Base-by-base conservation (phyloP, 2,888 invertebrate species). In the Zhuqinia jingwanae region DNA sequence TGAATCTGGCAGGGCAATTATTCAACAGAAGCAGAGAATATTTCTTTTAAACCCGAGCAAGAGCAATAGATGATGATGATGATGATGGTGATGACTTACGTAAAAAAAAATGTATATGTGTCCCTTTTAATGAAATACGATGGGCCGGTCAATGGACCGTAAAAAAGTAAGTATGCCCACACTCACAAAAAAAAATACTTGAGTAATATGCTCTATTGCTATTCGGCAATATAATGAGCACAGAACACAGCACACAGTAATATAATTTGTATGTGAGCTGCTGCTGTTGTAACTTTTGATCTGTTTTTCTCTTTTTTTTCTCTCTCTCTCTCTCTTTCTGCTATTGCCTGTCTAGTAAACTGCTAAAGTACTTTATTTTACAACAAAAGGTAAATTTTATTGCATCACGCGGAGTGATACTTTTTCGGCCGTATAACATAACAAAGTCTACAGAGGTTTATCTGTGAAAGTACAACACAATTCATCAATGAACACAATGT, bases 1-100 rank as follows among this genome's bases (percentile, higher is more conserved):
- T 79, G 79, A 79, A 79, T 53, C 79, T 79, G 79, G 53, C 45
- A 79, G 30, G 36, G 79, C 68, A 79, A 79, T 79, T 79, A 65
- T 47, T 68, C 53, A 79, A 27, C 47, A 79, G 76, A 22, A 10
- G 20, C 20, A 50, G 27, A 56, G n/a, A n/a, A n/a, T n/a, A 53
- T 36, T 2, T 47, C 17, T 65, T 79, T 65, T 30, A 58, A 60
- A 76, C 25, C 53, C 17, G n/a, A n/a, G n/a, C n/a, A 47, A 53
- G 53, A 75, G 65, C 17, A 30, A 15, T 47, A 47, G 70, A n/a
- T n/a, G n/a, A n/a, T 17, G 27, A 10, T 6, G 47, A 47, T 53
- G 75, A 50, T 75, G 75, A 53, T 56, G 75, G 30, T 50, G 53
- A 68, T 68, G 42, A 63, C 53, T 53, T 68, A 30, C 50, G 68